Conservation (phyloP, 2,113 vertebrate species). For the Acanthochromis polyacanthus region DNA sequence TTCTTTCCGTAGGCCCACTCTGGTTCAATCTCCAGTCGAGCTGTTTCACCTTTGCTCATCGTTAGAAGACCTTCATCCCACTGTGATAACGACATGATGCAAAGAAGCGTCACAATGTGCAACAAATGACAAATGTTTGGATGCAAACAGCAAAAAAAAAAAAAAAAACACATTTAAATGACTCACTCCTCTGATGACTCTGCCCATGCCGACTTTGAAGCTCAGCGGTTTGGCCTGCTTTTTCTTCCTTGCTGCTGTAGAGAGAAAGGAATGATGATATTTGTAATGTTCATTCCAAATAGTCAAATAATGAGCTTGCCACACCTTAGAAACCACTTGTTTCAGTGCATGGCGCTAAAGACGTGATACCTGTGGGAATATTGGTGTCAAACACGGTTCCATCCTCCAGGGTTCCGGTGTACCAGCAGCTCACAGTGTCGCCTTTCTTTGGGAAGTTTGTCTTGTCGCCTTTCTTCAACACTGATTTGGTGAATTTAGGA, state of each 20-base stretch:
- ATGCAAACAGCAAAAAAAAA: background rate
- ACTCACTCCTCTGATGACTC: slow-evolving; percentile 96
- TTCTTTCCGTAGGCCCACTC: slow-evolving; percentile 98
- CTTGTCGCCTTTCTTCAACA: slow-evolving; percentile 97
- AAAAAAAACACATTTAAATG: background rate
- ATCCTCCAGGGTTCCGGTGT: slow-evolving; percentile 93
- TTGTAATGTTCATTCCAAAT: too few species aligned
- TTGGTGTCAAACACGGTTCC: slow-evolving; percentile 98
- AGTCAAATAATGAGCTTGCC: too few species aligned
- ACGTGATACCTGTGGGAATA: slow-evolving; percentile 87
- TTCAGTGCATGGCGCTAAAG: background rate
- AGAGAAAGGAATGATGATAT: background rate
- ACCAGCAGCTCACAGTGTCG: slow-evolving; percentile 96
- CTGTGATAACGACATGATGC: too few species aligned
- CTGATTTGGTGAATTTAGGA: slow-evolving; percentile 91
- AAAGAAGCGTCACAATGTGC: background rate
- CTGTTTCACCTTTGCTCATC: slow-evolving; percentile 98
- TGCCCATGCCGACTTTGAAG: slow-evolving; percentile 95
- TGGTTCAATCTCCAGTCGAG: slow-evolving; percentile 93
- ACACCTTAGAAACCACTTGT: too few species aligned
- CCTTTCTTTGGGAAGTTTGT: slow-evolving; percentile 96
- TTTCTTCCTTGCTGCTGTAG: slow-evolving; percentile 94
- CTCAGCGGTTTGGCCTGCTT: slow-evolving; percentile 93
- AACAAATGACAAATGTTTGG: background rate
- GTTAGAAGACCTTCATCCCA: slow-evolving; percentile 96